Evolutionary conservation across 2,888 invertebrate species (phyloP), one percentile per base, ranked within the genome.

Genomic region (Microplitis manilae): DNA sequence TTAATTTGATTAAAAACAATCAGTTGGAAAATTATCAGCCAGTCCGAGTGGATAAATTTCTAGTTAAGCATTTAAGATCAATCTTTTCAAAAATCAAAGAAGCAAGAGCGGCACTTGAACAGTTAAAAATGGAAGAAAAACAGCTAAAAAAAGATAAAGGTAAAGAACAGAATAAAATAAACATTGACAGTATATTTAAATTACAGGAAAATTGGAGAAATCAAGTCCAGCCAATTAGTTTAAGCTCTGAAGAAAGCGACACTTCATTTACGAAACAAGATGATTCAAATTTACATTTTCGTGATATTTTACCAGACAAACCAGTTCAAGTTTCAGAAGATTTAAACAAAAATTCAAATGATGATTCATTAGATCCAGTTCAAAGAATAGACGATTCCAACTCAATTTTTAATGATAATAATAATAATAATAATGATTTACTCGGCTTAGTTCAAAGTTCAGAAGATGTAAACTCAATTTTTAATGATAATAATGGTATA

Each of bases 161-260:
- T 20, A 20, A 20, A 20, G 0, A 20, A 20, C 20, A 20, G 20
- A 20, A 62, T 62, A 62, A 17, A 62, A 62, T 15, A 62, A 62
- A 62, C 7, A 62, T 62, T 62, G n/a, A 62, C 17, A 62, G 62
- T n/a, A 62, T 62, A 62, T 62, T 62, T n/a, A 62, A 62, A 6
- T 62, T 62, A 62, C 62, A 62, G 13, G 62, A 62, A 62, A 62
- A 62, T 62, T 62, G 62, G 62, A 62, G n/a, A 62, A 62, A 62
- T 62, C 62, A 62, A 62, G 62, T 62, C 13, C 1, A 20, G 20
- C 20, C 20, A 1, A 20, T 20, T 20, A 20, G 20, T 20, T 20
- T 20, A 20, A 20, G 20, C 20, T 20, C 20, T 20, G 20, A 20
- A 20, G 20, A 20, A 20, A 20, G 20, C 20, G 20, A 20, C 20